These are phyloP conservation scores for Odontamblyopus lacepedii DNA, from an alignment of 2,797 vertebrate genomes.

Conservation along the genomic window DNA sequence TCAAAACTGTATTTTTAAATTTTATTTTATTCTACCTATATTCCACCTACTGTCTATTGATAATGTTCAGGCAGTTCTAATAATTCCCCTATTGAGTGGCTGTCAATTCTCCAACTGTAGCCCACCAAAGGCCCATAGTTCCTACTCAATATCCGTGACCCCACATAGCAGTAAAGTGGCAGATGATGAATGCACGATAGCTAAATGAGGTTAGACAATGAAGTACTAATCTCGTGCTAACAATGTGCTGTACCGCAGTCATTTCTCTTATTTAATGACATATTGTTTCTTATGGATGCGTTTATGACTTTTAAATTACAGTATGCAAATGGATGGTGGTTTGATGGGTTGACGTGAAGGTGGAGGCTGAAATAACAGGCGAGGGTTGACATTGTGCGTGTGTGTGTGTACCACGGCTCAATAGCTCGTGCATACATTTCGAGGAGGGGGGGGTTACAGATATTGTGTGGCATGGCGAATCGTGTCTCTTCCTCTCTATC, in stretches of 20 bases:
- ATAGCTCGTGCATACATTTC: constrained; percentile 51
- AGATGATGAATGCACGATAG: neutral
- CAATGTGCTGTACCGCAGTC: neutral
- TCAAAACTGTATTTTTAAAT: neutral
- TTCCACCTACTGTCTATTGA: neutral
- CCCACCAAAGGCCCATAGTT: neutral
- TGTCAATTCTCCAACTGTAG: neutral
- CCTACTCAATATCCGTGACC: neutral
- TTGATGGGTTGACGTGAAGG: constrained; percentile 56
- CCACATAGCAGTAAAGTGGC: neutral
- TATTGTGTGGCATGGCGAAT: constrained; percentile 74
- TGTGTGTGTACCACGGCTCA: constrained; percentile 62
- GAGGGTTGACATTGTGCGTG: constrained; percentile 51
- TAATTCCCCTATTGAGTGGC: neutral
- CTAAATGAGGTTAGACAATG: neutral
- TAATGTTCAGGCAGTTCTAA: neutral
- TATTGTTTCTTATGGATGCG: constrained; percentile 34
- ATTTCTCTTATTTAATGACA: constrained; percentile 15
- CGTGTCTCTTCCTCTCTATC: constrained; percentile 74
- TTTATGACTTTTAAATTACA: constrained; percentile 40
- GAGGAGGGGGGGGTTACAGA: constrained; percentile 70
- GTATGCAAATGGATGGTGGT: constrained; percentile 51
- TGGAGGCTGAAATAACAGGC: constrained; percentile 58
- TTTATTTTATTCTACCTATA: neutral
- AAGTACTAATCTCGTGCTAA: neutral